These are phyloP conservation scores for Styela clava DNA, from an alignment of 23 tunicate species.

Conservation along the genomic window DNA sequence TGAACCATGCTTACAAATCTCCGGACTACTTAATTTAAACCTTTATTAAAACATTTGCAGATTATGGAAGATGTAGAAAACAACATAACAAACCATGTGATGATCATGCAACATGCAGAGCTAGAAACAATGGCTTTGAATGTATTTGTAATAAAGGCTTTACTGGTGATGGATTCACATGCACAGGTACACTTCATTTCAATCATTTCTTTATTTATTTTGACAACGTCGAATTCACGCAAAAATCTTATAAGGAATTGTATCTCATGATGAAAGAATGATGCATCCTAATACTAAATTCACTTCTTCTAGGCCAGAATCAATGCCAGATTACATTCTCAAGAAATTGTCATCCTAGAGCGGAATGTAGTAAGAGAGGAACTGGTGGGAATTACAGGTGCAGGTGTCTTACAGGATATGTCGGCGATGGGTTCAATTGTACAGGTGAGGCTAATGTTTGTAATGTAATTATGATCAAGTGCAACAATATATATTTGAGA, in stretches of 20 bases:
- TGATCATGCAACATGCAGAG: constrained; percentile 12
- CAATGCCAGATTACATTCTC: background rate
- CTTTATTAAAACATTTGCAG: background rate
- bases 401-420: constrained; percentile 15
- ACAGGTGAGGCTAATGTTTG: too few species aligned
- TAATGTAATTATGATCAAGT: too few species aligned
- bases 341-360: background rate
- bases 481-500: too few species aligned
- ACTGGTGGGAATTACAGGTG: background rate
- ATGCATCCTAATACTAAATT: too few species aligned
- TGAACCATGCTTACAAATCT: too few species aligned
- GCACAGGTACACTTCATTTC: constrained; percentile 5
- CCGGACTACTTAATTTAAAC: too few species aligned
- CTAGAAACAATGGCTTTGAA: background rate
- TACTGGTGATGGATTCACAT: constrained; percentile 20
- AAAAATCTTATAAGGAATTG: too few species aligned
- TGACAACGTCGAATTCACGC: too few species aligned
- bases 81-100: constrained; percentile 6
- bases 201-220: too few species aligned
- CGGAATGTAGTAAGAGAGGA: background rate
- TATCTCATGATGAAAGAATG: too few species aligned
- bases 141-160: constrained; percentile 14
- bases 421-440: constrained; percentile 25
- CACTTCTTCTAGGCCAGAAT: background rate
- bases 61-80: background rate